These are phyloP conservation scores for Euwallacea fornicatus DNA, from an alignment of 1,140 invertebrate species.

Conservation along the genomic window DNA sequence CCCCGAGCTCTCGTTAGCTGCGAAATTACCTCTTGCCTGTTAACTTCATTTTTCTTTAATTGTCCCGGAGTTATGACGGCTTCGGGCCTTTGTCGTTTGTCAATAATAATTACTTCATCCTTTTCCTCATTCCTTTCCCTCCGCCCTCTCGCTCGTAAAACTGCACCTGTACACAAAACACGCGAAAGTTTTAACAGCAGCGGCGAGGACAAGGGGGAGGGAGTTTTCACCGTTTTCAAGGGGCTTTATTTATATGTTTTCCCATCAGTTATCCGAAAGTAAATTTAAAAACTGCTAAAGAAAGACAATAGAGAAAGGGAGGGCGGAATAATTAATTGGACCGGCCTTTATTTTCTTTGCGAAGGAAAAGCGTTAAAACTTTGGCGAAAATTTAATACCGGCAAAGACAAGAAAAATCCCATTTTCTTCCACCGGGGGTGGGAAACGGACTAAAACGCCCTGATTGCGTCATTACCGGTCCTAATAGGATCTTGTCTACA, in stretches of 20 bases:
- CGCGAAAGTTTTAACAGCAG: not conserved
- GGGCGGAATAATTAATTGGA: slow-evolving; percentile 24
- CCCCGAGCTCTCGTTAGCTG: slow-evolving; percentile 34
- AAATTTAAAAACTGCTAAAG: slow-evolving; percentile 21
- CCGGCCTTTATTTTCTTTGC: slow-evolving; percentile 15
- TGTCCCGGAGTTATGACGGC: slow-evolving; percentile 29
- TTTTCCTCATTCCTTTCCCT: not conserved
- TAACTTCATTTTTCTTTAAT: slow-evolving; percentile 38
- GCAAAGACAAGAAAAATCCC: slow-evolving; percentile 28
- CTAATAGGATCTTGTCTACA: slow-evolving; percentile 35
- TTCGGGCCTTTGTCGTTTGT: slow-evolving; percentile 19
- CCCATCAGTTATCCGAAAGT: slow-evolving; percentile 19
- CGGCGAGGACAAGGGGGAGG: not conserved
- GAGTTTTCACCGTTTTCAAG: not conserved
- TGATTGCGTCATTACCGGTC: slow-evolving; percentile 36
- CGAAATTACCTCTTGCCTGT: slow-evolving; percentile 35
- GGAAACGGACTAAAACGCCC: slow-evolving; percentile 34
- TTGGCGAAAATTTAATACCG: slow-evolving; percentile 30
- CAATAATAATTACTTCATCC: not conserved
- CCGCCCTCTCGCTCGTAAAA: no score
- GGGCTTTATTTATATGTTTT: slow-evolving; percentile 19
- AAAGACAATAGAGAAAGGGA: slow-evolving; percentile 26
- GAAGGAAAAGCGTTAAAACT: slow-evolving; percentile 33
- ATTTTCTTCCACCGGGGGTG: slow-evolving; percentile 17
- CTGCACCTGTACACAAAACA: no score